Conservation (phyloP, 2,888 invertebrate genomes). For the Leptura quadrifasciata region DNA sequence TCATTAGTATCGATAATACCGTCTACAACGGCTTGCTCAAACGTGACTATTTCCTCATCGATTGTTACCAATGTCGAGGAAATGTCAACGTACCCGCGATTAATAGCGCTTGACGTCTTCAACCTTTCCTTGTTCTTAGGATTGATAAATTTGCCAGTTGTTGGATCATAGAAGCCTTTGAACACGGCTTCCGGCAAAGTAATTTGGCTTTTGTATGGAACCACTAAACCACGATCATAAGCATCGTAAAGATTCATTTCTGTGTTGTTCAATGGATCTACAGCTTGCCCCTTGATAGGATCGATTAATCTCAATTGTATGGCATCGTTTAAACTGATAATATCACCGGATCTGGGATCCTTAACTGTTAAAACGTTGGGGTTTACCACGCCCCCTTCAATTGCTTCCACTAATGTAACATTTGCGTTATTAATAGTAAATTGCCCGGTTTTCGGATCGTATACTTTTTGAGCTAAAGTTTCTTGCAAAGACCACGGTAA, state of each 20-base stretch:
- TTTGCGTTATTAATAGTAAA: conserved; percentile 82
- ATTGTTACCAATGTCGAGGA: conserved; percentile 90
- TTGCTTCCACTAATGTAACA: conserved; percentile 85
- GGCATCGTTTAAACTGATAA: conserved; percentile 87
- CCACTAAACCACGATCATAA: conserved; percentile 86
- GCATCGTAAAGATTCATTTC: conserved; percentile 89
- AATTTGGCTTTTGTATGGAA: conserved; percentile 88
- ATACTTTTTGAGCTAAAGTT: conserved; percentile 87
- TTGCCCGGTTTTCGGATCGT: conserved; percentile 84
- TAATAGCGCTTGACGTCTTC: conserved; percentile 88
- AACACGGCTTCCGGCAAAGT: conserved; percentile 93
- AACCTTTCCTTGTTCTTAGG: conserved; percentile 87
- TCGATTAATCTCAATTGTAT: conserved; percentile 86
- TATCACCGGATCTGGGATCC: conserved; percentile 87
- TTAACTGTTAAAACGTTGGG: conserved; percentile 85
- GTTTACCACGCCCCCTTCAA: conserved; percentile 85
- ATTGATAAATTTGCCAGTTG: conserved; percentile 88
- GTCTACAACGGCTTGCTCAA: conserved; percentile 87
- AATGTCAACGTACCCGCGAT: conserved; percentile 88
- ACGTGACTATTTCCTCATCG: conserved; percentile 87
- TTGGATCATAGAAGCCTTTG: conserved; percentile 92
- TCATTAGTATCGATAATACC: conserved; percentile 85
- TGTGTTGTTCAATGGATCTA: conserved; percentile 84
- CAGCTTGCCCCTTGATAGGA: conserved; percentile 85
- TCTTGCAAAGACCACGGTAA: conserved; percentile 90